Percentiles rank a stretch among this genome's conserved stretches.
Conservation (phyloP, 1,140 invertebrate genomes). For the Drosophila mojavensis region DNA sequence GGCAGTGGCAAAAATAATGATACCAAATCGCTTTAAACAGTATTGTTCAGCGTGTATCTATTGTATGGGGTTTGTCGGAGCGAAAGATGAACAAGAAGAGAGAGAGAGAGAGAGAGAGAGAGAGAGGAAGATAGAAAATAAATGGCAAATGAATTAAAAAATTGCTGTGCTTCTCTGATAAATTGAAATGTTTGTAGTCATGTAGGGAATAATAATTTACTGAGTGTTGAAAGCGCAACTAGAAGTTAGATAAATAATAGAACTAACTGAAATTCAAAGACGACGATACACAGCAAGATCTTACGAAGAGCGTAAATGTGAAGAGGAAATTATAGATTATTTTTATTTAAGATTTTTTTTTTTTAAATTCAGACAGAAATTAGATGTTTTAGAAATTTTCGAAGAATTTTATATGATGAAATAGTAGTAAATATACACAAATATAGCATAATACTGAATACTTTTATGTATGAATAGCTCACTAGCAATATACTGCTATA, state of each 20-base stretch:
- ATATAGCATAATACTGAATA: no score
- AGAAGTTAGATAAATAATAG: neutral
- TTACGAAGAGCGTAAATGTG: no score
- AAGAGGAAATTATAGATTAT: no score
- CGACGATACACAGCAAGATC: no score
- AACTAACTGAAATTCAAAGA: neutral
- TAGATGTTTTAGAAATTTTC: no score
- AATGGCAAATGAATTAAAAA: conserved; percentile 73
- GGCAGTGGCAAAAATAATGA: conserved; percentile 36
- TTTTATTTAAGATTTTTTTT: no score
- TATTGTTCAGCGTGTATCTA: conserved; percentile 46
- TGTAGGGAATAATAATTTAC: neutral
- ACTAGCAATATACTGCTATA: no score
- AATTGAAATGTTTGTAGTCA: conserved; percentile 15
- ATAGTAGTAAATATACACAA: no score
- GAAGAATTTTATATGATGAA: no score
- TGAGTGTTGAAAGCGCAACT: neutral
- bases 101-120: neutral
- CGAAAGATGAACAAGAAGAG: neutral
- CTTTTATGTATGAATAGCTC: no score
- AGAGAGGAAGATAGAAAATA: neutral
- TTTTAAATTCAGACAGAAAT: no score
- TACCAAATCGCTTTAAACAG: conserved; percentile 73
- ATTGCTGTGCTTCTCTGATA: conserved; percentile 22
- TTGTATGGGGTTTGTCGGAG: conserved; percentile 20